These are phyloP conservation scores for Cydia amplana DNA, from an alignment of 1,140 invertebrate genomes.

Conservation along the genomic window DNA sequence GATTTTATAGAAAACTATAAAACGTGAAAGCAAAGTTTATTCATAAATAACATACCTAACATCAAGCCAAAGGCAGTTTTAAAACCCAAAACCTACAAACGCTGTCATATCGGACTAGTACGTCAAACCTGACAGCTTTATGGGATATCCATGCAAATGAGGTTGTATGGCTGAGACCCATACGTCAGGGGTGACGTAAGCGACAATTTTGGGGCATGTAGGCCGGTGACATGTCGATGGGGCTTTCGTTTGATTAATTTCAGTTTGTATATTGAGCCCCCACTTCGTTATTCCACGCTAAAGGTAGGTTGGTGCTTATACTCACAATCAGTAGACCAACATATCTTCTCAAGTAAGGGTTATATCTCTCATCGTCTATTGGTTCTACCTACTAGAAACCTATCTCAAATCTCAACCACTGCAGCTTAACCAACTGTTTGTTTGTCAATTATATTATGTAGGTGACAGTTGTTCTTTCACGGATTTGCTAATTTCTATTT, in stretches of 20 bases:
- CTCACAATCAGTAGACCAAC: not conserved
- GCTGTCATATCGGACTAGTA: constrained; percentile 41
- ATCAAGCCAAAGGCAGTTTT: not conserved
- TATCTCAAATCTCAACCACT: too few species aligned
- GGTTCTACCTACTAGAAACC: too few species aligned
- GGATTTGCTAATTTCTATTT: too few species aligned
- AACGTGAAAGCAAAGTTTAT: not conserved
- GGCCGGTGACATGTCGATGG: constrained; percentile 16
- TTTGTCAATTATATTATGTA: too few species aligned
- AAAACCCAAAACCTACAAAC: constrained; percentile 3
- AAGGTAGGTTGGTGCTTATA: not conserved
- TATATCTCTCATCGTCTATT: too few species aligned
- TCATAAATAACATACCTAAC: not conserved
- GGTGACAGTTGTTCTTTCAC: too few species aligned
- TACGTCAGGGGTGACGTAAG: constrained; percentile 46
- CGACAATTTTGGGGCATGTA: constrained; percentile 30
- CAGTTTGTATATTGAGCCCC: not conserved
- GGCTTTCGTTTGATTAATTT: not conserved
- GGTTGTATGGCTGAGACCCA: constrained; percentile 48
- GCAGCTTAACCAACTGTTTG: too few species aligned
- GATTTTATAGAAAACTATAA: not conserved
- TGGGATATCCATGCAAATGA: constrained; percentile 56
- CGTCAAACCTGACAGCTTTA: constrained; percentile 58
- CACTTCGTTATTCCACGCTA: not conserved
- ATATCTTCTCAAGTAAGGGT: too few species aligned